Evolutionary conservation across 2,888 invertebrate species (phyloP).

Genomic region (Euplagia quadripunctaria): DNA sequence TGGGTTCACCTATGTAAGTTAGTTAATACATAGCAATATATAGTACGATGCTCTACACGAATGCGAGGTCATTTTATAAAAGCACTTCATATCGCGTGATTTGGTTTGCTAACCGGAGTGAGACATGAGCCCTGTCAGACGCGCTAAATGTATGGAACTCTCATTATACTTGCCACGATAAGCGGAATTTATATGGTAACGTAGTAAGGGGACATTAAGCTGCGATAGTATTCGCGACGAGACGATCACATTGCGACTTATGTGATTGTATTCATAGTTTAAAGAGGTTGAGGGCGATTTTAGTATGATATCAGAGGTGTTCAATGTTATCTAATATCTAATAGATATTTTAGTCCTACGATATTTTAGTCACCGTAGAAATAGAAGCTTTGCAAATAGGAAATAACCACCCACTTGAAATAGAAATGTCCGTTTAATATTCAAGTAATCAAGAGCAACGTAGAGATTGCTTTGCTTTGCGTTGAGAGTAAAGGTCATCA

Average conservation of each 20-base stretch:
- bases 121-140: constrained; percentile 69
- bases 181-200: constrained; percentile 62
- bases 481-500: no score
- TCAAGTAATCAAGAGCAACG: no score
- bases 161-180: constrained; percentile 65
- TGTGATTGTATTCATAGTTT: constrained; percentile 36
- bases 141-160: constrained; percentile 63
- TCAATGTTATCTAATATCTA: constrained; percentile 2
- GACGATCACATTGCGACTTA: constrained; percentile 24
- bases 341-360: neutral
- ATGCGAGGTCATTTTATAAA: constrained; percentile 56
- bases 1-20: neutral
- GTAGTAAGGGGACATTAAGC: constrained; percentile 49
- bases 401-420: no score
- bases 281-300: constrained; percentile 21
- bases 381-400: no score
- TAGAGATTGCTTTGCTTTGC: no score
- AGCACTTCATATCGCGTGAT: constrained; percentile 70
- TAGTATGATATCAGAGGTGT: constrained; percentile 10
- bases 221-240: constrained; percentile 46
- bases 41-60: constrained; percentile 21
- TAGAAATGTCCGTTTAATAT: no score
- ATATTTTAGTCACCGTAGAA: neutral
- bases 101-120: constrained; percentile 73
- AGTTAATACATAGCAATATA: neutral